A percentile compares a stretch with the other conserved stretches of the same genome.
These are phyloP conservation scores for Callosobruchus maculatus DNA, from an alignment of 2,888 invertebrate species.

Conservation along the genomic window DNA sequence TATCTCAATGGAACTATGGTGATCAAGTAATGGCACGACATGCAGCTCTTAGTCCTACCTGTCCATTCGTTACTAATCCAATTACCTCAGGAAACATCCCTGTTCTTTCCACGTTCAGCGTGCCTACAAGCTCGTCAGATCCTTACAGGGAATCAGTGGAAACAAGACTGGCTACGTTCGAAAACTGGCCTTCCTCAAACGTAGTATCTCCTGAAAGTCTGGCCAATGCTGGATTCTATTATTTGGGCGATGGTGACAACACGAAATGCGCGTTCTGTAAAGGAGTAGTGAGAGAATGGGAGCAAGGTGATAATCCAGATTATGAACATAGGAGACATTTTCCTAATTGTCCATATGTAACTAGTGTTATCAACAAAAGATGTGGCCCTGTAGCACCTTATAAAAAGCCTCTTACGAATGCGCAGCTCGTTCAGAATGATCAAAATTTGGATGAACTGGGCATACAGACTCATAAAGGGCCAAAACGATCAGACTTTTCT, in stretches of 20 bases:
- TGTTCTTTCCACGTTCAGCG: conserved; percentile 32
- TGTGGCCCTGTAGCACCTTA: conserved; percentile 8
- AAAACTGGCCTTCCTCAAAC: conserved; percentile 66
- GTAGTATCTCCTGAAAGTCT: conserved; percentile 67
- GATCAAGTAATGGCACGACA: conserved; percentile 73
- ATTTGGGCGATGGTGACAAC: conserved; percentile 65
- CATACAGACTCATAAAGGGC: conserved; percentile 57
- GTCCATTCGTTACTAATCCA: conserved; percentile 69
- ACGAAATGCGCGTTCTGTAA: conserved; percentile 82
- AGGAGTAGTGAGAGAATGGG: conserved; percentile 65
- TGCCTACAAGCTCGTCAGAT: conserved; percentile 25
- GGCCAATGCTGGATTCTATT: conserved; percentile 84
- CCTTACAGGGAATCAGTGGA: conserved; percentile 26
- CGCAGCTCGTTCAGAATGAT: conserved; percentile 42
- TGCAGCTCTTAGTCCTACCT: conserved; percentile 61
- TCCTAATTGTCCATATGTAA: conserved; percentile 57
- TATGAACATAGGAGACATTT: conserved; percentile 64
- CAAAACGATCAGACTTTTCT: conserved; percentile 64
- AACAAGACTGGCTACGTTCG: conserved; percentile 63
- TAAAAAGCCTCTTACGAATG: conserved; percentile 25
- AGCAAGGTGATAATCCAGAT: conserved; percentile 65
- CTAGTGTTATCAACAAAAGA: conserved; percentile 46
- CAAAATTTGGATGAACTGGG: conserved; percentile 56
- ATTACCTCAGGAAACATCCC: conserved; percentile 68
- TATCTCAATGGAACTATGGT: conserved; percentile 73